Conservation (phyloP, 2,888 invertebrate species). For the Meteorus cinctellus region DNA sequence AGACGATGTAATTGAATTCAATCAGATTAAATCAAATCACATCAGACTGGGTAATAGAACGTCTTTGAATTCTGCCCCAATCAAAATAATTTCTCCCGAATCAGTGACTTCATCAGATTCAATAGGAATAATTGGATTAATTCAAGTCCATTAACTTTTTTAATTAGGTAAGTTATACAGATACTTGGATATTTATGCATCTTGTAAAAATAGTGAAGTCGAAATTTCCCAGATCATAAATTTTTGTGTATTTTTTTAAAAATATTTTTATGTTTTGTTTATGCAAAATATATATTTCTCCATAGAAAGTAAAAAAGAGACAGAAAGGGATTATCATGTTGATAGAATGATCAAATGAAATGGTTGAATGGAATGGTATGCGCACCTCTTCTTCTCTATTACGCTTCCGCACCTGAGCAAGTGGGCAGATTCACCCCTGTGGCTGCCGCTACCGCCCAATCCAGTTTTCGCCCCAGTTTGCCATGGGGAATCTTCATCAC, state of each 20-base stretch:
- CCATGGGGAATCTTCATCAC: conserved; percentile 97
- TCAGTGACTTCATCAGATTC: no score
- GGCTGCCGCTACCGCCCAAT: conserved; percentile 64
- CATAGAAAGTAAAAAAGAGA: conserved; percentile 47
- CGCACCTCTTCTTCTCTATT: conserved; percentile 74
- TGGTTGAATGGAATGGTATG: conserved; percentile 69
- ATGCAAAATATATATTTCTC: not conserved
- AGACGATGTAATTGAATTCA: no score
- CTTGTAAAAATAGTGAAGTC: not conserved
- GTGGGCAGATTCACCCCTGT: conserved; percentile 72
- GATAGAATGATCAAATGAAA: conserved; percentile 57
- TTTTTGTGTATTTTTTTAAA: conserved; percentile 36
- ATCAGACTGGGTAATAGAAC: no score
- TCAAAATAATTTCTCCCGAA: no score
- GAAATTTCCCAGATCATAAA: not conserved
- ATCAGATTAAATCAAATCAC: no score
- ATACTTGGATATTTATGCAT: not conserved
- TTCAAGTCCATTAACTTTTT: no score
- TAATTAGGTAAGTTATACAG: not conserved
- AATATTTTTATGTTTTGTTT: conserved; percentile 45
- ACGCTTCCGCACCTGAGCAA: conserved; percentile 84
- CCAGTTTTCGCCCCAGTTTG: conserved; percentile 77
- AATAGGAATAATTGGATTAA: no score
- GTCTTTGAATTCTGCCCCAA: no score
- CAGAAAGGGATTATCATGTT: conserved; percentile 31